Evolutionary conservation across 2,113 vertebrate species (phyloP).

Genomic region (Manacus vitellinus): DNA sequence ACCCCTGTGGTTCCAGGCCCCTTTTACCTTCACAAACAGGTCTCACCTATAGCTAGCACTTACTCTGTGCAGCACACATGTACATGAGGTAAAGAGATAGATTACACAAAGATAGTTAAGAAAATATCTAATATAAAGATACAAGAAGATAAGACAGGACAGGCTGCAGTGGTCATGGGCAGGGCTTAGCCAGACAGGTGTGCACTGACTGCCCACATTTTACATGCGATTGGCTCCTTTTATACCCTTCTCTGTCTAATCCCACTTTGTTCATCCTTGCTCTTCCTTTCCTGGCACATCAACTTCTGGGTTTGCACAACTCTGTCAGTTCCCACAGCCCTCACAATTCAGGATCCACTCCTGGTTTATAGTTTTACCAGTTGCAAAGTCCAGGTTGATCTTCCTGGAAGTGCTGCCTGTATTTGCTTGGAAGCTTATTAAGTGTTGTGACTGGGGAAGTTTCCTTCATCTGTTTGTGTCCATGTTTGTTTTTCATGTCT

Average conservation of each 20-base stretch:
- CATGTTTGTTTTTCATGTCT: background rate
- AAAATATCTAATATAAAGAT: background rate
- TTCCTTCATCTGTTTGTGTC: background rate
- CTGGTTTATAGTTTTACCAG: background rate
- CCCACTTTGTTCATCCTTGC: background rate
- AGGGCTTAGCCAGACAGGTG: background rate
- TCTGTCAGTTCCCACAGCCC: background rate
- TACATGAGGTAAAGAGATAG: accelerated
- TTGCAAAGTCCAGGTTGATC: background rate
- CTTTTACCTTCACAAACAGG: background rate
- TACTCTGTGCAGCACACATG: background rate
- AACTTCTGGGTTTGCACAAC: background rate
- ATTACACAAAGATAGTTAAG: background rate
- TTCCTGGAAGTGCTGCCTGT: background rate
- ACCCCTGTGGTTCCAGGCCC: background rate
- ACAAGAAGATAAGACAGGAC: background rate
- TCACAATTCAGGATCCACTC: background rate
- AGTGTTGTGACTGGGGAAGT: background rate
- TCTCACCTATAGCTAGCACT: background rate
- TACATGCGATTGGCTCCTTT: background rate
- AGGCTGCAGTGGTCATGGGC: accelerated
- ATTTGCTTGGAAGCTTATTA: background rate
- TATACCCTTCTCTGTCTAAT: background rate
- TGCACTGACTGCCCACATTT: background rate
- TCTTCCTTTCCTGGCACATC: background rate